A percentile compares a stretch with the other conserved stretches of the same genome.
Conservation (phyloP, 1,140 invertebrate genomes). For the Saccostrea cuccullata region DNA sequence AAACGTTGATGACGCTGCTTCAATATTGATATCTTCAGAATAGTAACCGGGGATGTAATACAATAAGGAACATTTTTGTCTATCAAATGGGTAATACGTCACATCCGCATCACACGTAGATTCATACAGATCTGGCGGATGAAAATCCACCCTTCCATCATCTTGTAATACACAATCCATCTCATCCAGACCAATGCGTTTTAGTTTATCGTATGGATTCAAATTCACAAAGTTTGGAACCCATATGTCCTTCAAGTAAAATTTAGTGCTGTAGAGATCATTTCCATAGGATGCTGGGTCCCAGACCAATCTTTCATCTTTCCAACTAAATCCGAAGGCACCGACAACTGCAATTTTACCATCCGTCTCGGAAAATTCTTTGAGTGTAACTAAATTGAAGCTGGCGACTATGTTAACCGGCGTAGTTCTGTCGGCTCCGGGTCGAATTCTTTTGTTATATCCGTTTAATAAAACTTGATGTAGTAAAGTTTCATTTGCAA, state of each 20-base stretch:
- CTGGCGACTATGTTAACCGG: neutral
- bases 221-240: slow-evolving; percentile 33
- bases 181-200: neutral
- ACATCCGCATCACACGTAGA: slow-evolving; percentile 47
- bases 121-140: slow-evolving; percentile 27
- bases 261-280: neutral
- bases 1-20: neutral
- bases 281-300: slow-evolving; percentile 6
- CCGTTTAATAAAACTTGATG: slow-evolving; percentile 4
- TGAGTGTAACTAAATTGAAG: neutral
- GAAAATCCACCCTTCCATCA: neutral
- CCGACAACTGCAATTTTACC: slow-evolving; percentile 40
- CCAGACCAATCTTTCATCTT: slow-evolving; percentile 31
- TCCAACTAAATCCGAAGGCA: slow-evolving; percentile 25
- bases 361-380: slow-evolving; percentile 42
- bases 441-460: slow-evolving; percentile 27
- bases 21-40: neutral
- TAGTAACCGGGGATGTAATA: slow-evolving; percentile 4
- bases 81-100: slow-evolving; percentile 52
- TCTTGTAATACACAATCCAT: neutral
- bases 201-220: slow-evolving; percentile 38
- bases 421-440: slow-evolving; percentile 8
- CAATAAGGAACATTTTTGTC: slow-evolving; percentile 39
- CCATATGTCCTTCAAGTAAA: slow-evolving; percentile 38
- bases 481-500: neutral